Percentiles rank a stretch among this genome's conserved stretches.
Conservation (phyloP, 2,113 vertebrate species). For the Triplophysa dalaica region DNA sequence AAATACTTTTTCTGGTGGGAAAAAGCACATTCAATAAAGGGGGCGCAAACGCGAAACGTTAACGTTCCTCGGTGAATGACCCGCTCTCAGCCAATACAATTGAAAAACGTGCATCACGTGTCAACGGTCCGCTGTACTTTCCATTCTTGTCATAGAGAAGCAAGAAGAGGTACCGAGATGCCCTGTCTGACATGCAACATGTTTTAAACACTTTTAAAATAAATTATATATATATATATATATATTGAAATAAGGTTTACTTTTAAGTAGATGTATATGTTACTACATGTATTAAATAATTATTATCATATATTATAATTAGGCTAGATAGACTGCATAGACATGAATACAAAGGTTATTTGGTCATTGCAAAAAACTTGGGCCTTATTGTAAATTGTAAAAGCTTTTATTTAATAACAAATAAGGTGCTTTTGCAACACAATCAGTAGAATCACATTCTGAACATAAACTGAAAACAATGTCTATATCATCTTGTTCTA, state of each 20-base stretch:
- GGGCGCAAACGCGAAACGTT: slow-evolving; percentile 42
- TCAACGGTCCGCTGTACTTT: slow-evolving; percentile 13
- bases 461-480: background rate
- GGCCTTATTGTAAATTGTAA: background rate
- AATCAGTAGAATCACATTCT: background rate
- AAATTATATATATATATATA: background rate
- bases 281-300: background rate
- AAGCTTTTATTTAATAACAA: slow-evolving; percentile 27
- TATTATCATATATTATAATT: too few relatives aligned
- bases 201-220: background rate
- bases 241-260: background rate
- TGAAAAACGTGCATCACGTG: slow-evolving; percentile 29
- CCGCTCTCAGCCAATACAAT: background rate
- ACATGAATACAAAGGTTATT: background rate
- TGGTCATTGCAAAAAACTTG: background rate
- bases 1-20: slow-evolving; percentile 38
- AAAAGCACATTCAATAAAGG: slow-evolving; percentile 36
- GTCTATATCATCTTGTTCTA: background rate
- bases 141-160: background rate
- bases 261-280: too few relatives aligned
- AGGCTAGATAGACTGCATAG: too few relatives aligned
- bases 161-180: background rate
- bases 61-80: background rate
- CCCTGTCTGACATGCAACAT: background rate
- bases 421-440: background rate